Conservation (phyloP, 1,140 invertebrate species). For the Drosophila ficusphila region DNA sequence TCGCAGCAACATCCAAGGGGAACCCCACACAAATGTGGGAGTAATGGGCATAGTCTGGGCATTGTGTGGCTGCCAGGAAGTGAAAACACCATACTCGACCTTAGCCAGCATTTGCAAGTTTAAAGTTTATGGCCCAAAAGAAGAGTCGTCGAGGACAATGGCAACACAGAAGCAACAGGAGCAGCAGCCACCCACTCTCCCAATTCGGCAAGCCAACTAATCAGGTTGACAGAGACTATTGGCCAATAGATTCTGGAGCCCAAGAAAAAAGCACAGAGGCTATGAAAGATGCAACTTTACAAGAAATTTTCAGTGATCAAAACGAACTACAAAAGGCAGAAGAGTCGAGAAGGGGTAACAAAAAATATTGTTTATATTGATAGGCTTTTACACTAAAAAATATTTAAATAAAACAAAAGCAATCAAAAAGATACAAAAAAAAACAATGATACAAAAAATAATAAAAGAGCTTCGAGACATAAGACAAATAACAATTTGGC, state of each 20-base stretch:
- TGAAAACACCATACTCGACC: constrained; percentile 43
- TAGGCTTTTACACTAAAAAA: not conserved
- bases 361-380: not conserved
- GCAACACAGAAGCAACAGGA: constrained; percentile 54
- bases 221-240: constrained; percentile 45
- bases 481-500: no score
- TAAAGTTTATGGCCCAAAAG: constrained; percentile 72
- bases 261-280: not conserved
- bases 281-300: constrained; percentile 44
- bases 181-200: constrained; percentile 6
- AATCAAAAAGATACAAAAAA: no score
- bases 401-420: not conserved
- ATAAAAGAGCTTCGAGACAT: not conserved
- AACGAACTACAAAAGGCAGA: constrained; percentile 45
- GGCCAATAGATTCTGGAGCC: not conserved
- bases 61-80: constrained; percentile 70
- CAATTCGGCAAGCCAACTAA: constrained; percentile 48
- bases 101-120: constrained; percentile 58
- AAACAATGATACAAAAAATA: no score
- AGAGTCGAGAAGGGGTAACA: not conserved
- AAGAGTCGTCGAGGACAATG: constrained; percentile 59
- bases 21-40: constrained; percentile 6
- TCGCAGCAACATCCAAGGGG: constrained; percentile 36
- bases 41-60: constrained; percentile 9
- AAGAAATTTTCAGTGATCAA: constrained; percentile 36